A percentile compares a stretch with the other conserved stretches of the same genome.
phyloP scores from a whole-genome alignment of 2,113 vertebrate species.

The Onychostruthus taczanowskii region DNA sequence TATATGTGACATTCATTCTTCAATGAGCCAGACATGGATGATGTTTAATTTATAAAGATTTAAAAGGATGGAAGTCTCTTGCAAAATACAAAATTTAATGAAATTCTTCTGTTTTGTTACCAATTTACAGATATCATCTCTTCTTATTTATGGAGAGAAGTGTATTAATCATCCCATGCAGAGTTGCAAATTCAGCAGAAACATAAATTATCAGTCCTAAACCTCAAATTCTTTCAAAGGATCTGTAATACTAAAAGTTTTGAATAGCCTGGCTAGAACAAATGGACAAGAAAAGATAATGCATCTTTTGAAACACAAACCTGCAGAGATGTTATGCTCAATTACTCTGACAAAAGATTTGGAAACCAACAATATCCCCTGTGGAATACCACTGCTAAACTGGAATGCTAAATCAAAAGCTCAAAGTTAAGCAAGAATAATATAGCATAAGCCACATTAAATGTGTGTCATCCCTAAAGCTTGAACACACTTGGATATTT shows the following conservation, averaged over 20 bases:
- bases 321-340: constrained; percentile 77
- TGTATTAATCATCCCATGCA: constrained; percentile 71
- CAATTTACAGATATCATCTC: constrained; percentile 60
- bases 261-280: constrained; percentile 63
- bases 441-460: constrained; percentile 53
- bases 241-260: constrained; percentile 58
- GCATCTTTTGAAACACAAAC: constrained; percentile 73
- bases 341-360: constrained; percentile 80
- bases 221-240: constrained; percentile 63
- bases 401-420: constrained; percentile 73
- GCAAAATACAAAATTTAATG: constrained; percentile 50
- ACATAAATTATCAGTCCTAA: constrained; percentile 74
- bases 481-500: constrained; percentile 15
- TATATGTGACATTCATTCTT: constrained; percentile 40
- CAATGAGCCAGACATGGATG: neutral
- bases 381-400: constrained; percentile 68
- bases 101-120: constrained; percentile 70
- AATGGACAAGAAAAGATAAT: constrained; percentile 68
- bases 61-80: constrained; percentile 34
- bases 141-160: constrained; percentile 69
- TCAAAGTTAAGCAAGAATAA: constrained; percentile 69
- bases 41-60: constrained; percentile 26
- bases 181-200: constrained; percentile 70
- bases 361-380: constrained; percentile 67
- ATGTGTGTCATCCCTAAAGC: neutral